phyloP scores from a whole-genome alignment of 2,113 vertebrate species.

The Passer domesticus region DNA sequence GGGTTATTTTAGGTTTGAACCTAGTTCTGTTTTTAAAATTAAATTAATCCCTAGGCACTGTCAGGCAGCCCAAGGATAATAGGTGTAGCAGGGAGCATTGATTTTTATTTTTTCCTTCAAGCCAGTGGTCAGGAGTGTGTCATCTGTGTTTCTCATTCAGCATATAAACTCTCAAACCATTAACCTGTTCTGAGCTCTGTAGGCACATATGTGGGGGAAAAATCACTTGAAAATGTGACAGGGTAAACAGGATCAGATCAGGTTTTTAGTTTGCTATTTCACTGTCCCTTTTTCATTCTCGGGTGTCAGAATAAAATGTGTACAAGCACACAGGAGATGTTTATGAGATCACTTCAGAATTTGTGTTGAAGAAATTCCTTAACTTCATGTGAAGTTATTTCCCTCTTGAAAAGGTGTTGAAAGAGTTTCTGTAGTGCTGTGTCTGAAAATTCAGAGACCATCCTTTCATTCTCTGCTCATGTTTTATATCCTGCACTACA shows the following conservation, averaged over 20 bases:
- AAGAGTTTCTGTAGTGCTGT: not conserved
- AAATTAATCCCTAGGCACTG: constrained; percentile 11
- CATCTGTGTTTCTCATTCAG: not conserved
- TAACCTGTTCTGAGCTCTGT: not conserved
- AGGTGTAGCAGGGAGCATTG: not conserved
- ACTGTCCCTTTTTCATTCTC: not conserved
- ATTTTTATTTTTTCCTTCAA: not conserved
- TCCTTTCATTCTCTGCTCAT: not conserved
- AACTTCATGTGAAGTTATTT: not conserved
- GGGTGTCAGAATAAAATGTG: not conserved
- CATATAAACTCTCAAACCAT: not conserved
- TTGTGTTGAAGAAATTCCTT: not conserved
- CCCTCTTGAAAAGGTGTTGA: not conserved
- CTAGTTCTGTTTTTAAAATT: not conserved
- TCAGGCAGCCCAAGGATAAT: not conserved
- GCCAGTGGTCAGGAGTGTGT: not conserved
- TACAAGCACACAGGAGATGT: not conserved
- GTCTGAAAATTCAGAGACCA: not conserved
- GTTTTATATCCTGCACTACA: not conserved
- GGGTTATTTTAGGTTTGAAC: constrained; percentile 24
- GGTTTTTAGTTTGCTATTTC: not conserved
- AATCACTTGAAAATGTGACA: not conserved
- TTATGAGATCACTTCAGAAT: not conserved
- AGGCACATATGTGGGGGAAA: not conserved
- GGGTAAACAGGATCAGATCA: not conserved